A percentile compares a stretch with the other conserved stretches of the same genome.
phyloP scores from a whole-genome alignment of 1,140 invertebrate genomes.

The Mya arenaria region DNA sequence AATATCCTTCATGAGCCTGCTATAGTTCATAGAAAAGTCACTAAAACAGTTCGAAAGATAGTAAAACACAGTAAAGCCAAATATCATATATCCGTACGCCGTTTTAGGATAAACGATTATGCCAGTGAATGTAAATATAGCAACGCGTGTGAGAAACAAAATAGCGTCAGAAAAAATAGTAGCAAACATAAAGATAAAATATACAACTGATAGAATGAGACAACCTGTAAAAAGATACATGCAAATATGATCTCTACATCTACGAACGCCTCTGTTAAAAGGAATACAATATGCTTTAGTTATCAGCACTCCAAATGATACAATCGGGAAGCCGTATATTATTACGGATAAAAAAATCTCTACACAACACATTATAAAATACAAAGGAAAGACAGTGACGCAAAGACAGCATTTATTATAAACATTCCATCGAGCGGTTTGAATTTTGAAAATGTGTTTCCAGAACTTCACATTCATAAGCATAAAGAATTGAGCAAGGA shows the following conservation, averaged over 20 bases:
- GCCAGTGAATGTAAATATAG: constrained; percentile 30
- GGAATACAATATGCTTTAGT: constrained; percentile 15
- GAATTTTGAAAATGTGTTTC: constrained; percentile 24
- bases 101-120: constrained; percentile 41
- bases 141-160: constrained; percentile 18
- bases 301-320: constrained; percentile 1
- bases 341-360: constrained; percentile 7
- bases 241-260: background rate
- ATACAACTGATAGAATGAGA: background rate
- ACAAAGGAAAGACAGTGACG: constrained; percentile 7
- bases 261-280: background rate
- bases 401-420: background rate
- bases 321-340: background rate
- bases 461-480: constrained; percentile 44
- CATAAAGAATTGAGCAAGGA: constrained; percentile 44
- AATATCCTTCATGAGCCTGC: constrained; percentile 8
- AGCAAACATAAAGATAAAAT: constrained; percentile 37
- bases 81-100: constrained; percentile 41
- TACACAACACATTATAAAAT: constrained; percentile 4
- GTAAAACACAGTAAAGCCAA: constrained; percentile 39
- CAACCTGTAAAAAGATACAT: background rate
- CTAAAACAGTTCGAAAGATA: constrained; percentile 22
- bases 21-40: constrained; percentile 15
- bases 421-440: constrained; percentile 9
- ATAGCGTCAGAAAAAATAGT: constrained; percentile 46